Evolutionary conservation across 2,888 invertebrate species (phyloP), one percentile per base, ranked within the genome.

Genomic region (Atethmia centrago): DNA sequence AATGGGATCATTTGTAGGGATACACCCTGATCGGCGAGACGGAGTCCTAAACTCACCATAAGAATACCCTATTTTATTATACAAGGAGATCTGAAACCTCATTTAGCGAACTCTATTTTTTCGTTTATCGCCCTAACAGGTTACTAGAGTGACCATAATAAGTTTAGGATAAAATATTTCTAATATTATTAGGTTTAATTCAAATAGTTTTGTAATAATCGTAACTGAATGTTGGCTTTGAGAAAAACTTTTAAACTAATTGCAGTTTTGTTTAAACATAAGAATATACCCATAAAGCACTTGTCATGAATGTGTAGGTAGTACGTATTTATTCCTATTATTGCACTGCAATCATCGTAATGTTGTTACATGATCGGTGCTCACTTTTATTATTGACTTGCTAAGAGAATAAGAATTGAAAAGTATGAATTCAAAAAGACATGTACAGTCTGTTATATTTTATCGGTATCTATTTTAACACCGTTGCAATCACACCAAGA

Each of bases 1-100:
- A 93, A 92, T 92, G 90, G 92, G 89, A 90, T 92, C 91, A 92
- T 92, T 92, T 91, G 90, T 91, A 92, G 89, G 90, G 90, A 90
- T 90, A 89, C 90, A 89, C 88, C 90, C 89, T 89, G 89, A 85
- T 87, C 84, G 87, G 70, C 81, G 87, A 86, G 88, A 88, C 87
- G 85, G 82, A 78, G 87, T 87, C 82, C 85, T 84, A 84, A 85
- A 86, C 84, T 81, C 82, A 82, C 76, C 75, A 78, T 82, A 79
- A 74, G 67, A 63, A 75, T 77, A 79, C 72, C 73, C 64, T 66
- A 71, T 76, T 69, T 76, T 64, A 58, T 65, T 66, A 49, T 51
- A 77, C 45, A 53, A 56, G 49, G 25, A 59, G 47, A 55, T 53
- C 59, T 51, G 36, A 71, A 59, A 14, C 51, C 45, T 45, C 45